Conservation (phyloP, 2,797 vertebrate genomes). For the Catamblyrhynchus diadema region DNA sequence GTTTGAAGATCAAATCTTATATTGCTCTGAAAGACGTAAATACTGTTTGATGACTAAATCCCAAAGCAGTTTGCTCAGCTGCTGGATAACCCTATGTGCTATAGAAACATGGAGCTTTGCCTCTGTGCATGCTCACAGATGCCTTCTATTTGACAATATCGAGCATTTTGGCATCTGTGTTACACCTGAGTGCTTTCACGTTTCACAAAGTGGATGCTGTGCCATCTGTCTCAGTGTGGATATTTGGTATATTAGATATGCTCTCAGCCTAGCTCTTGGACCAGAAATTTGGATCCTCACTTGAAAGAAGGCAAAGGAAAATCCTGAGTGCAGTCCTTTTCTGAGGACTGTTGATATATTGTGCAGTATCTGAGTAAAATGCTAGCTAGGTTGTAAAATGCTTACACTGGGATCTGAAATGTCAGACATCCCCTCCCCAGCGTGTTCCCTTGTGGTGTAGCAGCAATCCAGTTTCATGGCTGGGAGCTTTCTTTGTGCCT, state of each 20-base stretch:
- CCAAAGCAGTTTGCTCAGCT: slow-evolving; percentile 24
- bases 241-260: background rate
- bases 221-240: slow-evolving; percentile 10
- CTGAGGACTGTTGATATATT: background rate
- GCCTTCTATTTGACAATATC: background rate
- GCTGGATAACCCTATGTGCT: background rate
- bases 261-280: background rate
- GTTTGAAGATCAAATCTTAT: slow-evolving; percentile 37
- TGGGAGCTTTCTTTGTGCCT: background rate
- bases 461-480: background rate
- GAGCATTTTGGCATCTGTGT: slow-evolving; percentile 28
- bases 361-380: background rate
- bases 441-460: rapidly evolving
- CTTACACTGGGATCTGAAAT: background rate
- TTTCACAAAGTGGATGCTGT: slow-evolving; percentile 14
- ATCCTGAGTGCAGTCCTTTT: background rate
- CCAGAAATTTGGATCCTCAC: background rate
- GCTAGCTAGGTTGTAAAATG: background rate
- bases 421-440: background rate
- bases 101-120: background rate
- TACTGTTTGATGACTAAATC: slow-evolving; percentile 10
- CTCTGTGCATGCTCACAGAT: slow-evolving; percentile 20
- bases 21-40: background rate
- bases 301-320: background rate
- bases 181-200: slow-evolving; percentile 49